Percentiles rank a stretch among this genome's conserved stretches.
These are phyloP conservation scores for Alaudala cheleensis DNA, from an alignment of 2,113 vertebrate species.

Conservation along the genomic window DNA sequence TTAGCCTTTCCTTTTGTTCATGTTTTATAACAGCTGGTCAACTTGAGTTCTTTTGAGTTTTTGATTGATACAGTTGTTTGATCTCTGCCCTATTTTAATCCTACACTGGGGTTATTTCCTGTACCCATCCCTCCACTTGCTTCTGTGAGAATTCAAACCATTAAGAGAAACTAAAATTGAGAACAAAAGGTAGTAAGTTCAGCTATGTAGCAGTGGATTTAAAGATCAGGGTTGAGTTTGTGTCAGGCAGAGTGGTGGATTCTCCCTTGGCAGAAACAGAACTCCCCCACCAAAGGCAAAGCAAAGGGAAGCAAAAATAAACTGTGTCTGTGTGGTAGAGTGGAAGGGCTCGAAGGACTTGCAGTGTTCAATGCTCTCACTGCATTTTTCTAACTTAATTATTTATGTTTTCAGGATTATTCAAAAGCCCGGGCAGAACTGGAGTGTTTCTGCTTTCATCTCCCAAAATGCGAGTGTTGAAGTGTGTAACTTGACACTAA, in stretches of 20 bases:
- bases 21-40: background rate
- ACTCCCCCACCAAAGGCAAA: background rate
- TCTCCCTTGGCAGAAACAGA: background rate
- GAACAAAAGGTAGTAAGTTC: background rate
- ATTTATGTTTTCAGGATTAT: conserved; percentile 30
- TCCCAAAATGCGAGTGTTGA: background rate
- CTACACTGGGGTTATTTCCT: background rate
- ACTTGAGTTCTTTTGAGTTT: background rate
- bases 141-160: conserved; percentile 13
- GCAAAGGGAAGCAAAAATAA: background rate
- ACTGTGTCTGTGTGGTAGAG: background rate
- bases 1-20: background rate
- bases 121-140: background rate
- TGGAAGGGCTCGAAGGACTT: background rate
- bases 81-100: background rate
- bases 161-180: background rate
- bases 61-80: background rate
- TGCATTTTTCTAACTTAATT: conserved; percentile 3
- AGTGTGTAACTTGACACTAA: background rate
- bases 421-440: background rate
- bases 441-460: background rate
- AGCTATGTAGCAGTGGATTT: background rate
- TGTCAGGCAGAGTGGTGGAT: background rate
- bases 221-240: background rate
- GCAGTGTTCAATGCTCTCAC: background rate